Percentiles rank a stretch among this genome's conserved stretches.
Conservation (phyloP, 2,113 vertebrate species). For the Chaenocephalus aceratus region DNA sequence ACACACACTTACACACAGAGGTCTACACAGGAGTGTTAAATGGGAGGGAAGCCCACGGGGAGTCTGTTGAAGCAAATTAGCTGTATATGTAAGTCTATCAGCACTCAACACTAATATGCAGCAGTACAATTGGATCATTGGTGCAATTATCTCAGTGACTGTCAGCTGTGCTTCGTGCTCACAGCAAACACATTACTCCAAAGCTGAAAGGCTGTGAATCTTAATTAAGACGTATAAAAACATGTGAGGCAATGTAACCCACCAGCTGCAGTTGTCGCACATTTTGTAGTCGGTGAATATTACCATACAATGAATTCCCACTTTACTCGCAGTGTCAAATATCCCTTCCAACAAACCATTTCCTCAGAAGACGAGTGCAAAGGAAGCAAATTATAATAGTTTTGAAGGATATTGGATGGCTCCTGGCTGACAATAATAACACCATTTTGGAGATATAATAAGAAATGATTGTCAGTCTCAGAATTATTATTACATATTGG, state of each 20-base stretch:
- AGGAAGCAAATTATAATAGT: not conserved
- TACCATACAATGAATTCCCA: slow-evolving; percentile 26
- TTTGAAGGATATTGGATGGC: slow-evolving; percentile 17
- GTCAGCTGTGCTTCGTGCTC: slow-evolving; percentile 54
- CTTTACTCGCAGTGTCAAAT: slow-evolving; percentile 13
- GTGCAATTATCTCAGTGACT: slow-evolving; percentile 58
- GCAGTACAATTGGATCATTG: slow-evolving; percentile 63
- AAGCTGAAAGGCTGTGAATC: slow-evolving; percentile 15
- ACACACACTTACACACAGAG: not conserved
- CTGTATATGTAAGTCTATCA: slow-evolving; percentile 65
- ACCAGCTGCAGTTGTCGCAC: not conserved
- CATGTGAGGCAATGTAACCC: slow-evolving; percentile 1
- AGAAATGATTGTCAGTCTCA: slow-evolving; percentile 8
- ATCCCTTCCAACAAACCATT: not conserved
- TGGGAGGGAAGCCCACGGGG: slow-evolving; percentile 41
- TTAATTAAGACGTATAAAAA: slow-evolving; percentile 31
- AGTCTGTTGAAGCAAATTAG: slow-evolving; percentile 68
- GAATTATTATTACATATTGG: not conserved
- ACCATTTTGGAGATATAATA: slow-evolving; percentile 12
- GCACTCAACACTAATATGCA: slow-evolving; percentile 59
- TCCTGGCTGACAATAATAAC: slow-evolving; percentile 14
- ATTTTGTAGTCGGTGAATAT: not conserved
- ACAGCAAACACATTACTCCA: slow-evolving; percentile 5
- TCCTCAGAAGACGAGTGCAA: not conserved
- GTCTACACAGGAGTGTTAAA: slow-evolving; percentile 50